Conservation (phyloP, 2,888 invertebrate species). For the Drosophila colorata region DNA sequence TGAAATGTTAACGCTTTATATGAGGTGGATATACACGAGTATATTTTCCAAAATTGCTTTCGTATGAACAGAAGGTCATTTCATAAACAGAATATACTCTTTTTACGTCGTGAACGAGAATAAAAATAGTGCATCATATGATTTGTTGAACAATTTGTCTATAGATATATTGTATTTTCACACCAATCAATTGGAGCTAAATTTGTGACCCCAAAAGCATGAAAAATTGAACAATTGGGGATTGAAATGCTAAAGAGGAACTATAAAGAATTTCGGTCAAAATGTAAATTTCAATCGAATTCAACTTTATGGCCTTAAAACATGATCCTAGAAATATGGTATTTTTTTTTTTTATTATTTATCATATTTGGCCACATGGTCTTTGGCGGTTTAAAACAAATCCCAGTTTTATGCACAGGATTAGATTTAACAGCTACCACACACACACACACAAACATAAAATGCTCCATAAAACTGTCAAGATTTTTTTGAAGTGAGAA, state of each 20-base stretch:
- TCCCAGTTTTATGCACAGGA: conserved; percentile 38
- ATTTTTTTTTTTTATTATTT: conserved; percentile 4
- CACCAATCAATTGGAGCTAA: conserved; percentile 14
- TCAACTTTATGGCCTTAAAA: conserved; percentile 17
- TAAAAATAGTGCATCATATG: conserved; percentile 15
- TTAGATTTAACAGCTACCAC: conserved; percentile 28
- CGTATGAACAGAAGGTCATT: no score
- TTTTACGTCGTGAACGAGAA: neutral
- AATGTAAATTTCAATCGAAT: neutral
- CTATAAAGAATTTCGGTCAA: neutral
- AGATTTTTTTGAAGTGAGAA: conserved; percentile 53
- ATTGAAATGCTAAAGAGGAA: neutral
- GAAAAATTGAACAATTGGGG: neutral
- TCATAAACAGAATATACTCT: no score
- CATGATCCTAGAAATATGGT: conserved; percentile 9
- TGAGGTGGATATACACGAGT: no score
- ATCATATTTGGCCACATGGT: conserved; percentile 19
- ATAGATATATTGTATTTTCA: conserved; percentile 8
- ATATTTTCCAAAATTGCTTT: no score
- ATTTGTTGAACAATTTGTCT: conserved; percentile 6
- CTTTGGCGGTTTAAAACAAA: conserved; percentile 22
- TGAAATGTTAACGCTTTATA: no score
- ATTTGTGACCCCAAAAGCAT: neutral
- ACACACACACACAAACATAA: neutral
- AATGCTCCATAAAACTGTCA: conserved; percentile 57